These are phyloP conservation scores for Parazoanthus darwini DNA, from an alignment of 92 coral and sea anemone species.

Conservation along the genomic window DNA sequence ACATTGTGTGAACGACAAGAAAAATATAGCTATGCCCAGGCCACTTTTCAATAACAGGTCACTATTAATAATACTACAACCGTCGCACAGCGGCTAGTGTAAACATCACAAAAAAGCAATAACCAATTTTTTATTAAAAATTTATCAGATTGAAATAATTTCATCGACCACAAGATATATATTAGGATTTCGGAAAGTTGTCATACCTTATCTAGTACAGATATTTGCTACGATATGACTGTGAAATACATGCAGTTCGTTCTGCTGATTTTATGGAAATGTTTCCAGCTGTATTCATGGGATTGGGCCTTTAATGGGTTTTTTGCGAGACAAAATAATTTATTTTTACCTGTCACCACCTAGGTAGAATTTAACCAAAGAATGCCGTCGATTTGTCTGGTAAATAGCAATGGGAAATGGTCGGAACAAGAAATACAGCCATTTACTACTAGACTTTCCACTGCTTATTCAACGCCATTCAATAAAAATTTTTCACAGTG, in stretches of 20 bases:
- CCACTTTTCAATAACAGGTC: neutral
- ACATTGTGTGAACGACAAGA: neutral
- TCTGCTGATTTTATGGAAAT: neutral
- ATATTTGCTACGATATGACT: neutral
- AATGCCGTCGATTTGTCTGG: neutral
- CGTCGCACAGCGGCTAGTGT: neutral
- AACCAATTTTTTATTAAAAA: slow-evolving; percentile 20
- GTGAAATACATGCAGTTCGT: neutral
- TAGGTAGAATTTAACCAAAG: neutral
- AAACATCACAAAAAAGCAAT: slow-evolving; percentile 12
- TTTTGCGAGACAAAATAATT: neutral
- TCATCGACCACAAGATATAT: neutral
- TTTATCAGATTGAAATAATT: slow-evolving; percentile 3
- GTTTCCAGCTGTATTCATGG: neutral
- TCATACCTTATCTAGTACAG: neutral
- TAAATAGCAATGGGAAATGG: neutral
- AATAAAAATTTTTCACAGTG: neutral
- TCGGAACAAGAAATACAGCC: neutral
- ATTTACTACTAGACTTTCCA: too few species aligned
- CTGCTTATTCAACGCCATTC: neutral
- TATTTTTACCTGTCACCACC: neutral
- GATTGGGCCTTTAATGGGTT: neutral
- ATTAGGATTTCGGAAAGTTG: neutral
- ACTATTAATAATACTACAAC: slow-evolving; percentile 3
- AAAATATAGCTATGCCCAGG: neutral